Conservation (phyloP, 2,797 vertebrate genomes). For the Cirrhinus molitorella region DNA sequence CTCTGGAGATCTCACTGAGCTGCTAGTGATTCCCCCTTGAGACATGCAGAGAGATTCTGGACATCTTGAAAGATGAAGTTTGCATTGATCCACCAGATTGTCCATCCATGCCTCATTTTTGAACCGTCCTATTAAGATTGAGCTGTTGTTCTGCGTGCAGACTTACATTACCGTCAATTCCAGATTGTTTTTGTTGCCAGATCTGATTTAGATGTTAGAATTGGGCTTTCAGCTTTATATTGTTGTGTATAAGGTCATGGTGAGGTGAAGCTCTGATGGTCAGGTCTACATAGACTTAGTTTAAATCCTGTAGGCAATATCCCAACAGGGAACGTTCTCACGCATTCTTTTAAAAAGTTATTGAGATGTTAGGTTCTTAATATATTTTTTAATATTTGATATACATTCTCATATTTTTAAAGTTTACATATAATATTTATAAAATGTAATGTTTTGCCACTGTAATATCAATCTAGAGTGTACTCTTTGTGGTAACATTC, state of each 20-base stretch:
- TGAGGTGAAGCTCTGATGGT: not conserved
- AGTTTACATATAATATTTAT: no score
- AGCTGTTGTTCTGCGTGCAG: slow-evolving; percentile 33
- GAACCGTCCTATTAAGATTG: slow-evolving; percentile 16
- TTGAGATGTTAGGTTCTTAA: no score
- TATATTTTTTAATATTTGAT: no score
- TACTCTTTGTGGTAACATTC: no score
- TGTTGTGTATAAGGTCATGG: slow-evolving; percentile 15
- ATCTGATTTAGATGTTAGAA: slow-evolving; percentile 10
- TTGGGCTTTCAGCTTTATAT: not conserved
- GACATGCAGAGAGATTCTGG: slow-evolving; percentile 20
- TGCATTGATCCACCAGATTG: slow-evolving; percentile 5
- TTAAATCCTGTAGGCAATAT: not conserved
- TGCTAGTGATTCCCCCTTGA: slow-evolving; percentile 29
- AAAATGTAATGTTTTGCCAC: no score
- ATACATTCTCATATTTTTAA: no score
- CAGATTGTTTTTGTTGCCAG: slow-evolving; percentile 13
- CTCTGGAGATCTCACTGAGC: not conserved
- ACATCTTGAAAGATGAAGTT: slow-evolving; percentile 25
- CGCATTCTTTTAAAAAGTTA: no score
- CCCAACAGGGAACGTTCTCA: not conserved
- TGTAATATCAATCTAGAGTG: no score
- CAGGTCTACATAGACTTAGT: not conserved
- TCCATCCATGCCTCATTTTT: not conserved
- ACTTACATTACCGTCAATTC: slow-evolving; percentile 5